phyloP scores from a whole-genome alignment of 1,140 invertebrate species.

The Archivesica marissinica region DNA sequence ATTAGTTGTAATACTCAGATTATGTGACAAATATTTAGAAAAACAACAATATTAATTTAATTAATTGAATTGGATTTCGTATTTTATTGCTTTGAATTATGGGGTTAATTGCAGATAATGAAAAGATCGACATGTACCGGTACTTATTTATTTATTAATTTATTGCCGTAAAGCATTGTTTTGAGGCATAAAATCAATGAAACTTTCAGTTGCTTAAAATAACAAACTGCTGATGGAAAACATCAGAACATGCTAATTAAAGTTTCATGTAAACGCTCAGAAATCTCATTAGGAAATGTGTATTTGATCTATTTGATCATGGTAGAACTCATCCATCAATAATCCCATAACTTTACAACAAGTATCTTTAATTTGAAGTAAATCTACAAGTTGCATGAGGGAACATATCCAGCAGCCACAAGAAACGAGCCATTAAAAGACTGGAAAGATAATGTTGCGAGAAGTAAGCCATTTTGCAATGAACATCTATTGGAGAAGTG shows the following conservation, averaged over 20 bases:
- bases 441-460: background rate
- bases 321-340: background rate
- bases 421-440: conserved; percentile 7
- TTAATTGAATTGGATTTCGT: too few species aligned
- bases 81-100: too few species aligned
- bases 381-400: conserved; percentile 31
- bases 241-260: conserved; percentile 24
- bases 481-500: background rate
- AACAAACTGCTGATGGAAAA: background rate
- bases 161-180: too few species aligned
- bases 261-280: conserved; percentile 10
- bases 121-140: too few species aligned
- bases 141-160: too few species aligned
- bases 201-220: too few species aligned
- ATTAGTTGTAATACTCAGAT: too few species aligned
- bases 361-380: conserved; percentile 5
- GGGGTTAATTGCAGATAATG: too few species aligned
- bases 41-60: too few species aligned
- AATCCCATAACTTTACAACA: background rate
- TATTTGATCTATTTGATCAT: conserved; percentile 16
- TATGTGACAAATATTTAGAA: too few species aligned
- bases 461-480: conserved; percentile 6
- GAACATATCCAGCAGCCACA: conserved; percentile 23
- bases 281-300: background rate
- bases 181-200: too few species aligned